phyloP scores from a whole-genome alignment of 2,797 vertebrate species.

The Furcifer pardalis region DNA sequence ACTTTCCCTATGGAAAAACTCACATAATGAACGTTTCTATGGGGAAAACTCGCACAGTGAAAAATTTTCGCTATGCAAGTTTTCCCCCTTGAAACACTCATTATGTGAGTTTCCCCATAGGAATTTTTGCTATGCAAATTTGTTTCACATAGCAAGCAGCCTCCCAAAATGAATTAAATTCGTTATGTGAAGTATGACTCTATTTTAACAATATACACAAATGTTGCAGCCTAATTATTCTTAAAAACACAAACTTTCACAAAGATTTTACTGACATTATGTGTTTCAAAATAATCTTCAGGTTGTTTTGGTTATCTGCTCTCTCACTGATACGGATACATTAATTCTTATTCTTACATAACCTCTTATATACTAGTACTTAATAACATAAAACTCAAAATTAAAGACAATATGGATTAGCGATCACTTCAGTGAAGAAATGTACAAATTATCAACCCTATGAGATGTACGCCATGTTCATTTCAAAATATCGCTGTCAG shows the following conservation, averaged over 20 bases:
- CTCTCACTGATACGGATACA: not conserved
- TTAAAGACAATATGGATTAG: not conserved
- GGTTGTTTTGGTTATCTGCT: not conserved
- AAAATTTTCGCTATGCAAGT: no score
- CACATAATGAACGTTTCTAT: no score
- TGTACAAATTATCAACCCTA: not conserved
- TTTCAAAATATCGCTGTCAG: not conserved
- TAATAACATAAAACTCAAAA: not conserved
- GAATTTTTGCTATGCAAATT: no score
- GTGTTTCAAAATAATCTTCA: not conserved
- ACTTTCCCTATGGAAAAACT: no score
- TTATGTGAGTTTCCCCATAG: no score
- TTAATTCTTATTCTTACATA: not conserved
- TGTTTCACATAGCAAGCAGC: no score
- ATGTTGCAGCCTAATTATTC: no score
- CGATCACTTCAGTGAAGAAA: not conserved
- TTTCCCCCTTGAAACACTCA: no score
- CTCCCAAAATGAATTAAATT: no score
- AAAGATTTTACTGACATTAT: not conserved
- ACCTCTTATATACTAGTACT: not conserved
- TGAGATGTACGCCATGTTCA: not conserved
- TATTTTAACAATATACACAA: not conserved
- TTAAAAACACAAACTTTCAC: not conserved
- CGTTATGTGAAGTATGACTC: no score
- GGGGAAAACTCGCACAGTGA: no score